These are phyloP conservation scores for Andrena trimmerana DNA, from an alignment of 2,888 invertebrate genomes.

Conservation along the genomic window DNA sequence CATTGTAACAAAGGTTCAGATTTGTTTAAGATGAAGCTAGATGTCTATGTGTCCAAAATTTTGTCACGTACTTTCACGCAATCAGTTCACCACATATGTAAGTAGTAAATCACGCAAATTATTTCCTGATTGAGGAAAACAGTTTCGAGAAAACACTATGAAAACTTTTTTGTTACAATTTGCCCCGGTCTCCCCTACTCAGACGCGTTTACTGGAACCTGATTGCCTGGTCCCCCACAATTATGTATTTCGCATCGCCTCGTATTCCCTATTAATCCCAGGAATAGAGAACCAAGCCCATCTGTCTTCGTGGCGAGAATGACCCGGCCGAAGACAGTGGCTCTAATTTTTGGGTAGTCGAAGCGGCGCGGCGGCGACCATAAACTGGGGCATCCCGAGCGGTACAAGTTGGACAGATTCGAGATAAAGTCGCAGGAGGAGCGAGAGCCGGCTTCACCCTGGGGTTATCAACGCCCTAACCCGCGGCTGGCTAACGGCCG, in stretches of 20 bases:
- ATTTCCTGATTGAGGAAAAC: too few relatives aligned
- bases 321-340: constrained; percentile 19
- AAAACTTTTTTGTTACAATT: too few relatives aligned
- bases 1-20: too few relatives aligned
- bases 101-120: too few relatives aligned
- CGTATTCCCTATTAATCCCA: constrained; percentile 31
- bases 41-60: too few relatives aligned
- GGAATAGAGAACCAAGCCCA: constrained; percentile 8
- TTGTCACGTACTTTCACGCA: too few relatives aligned
- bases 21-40: too few relatives aligned
- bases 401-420: constrained; percentile 76
- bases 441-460: constrained; percentile 64
- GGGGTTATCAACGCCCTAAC: constrained; percentile 81
- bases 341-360: constrained; percentile 71
- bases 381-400: constrained; percentile 73
- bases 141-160: too few relatives aligned
- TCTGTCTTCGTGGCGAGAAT: constrained; percentile 36
- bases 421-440: constrained; percentile 76
- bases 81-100: too few relatives aligned
- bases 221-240: too few relatives aligned
- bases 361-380: constrained; percentile 44
- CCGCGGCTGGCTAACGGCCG: constrained; percentile 76
- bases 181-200: too few relatives aligned
- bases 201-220: too few relatives aligned
- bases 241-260: not conserved